Percentiles rank a stretch among this genome's conserved stretches.
These are phyloP conservation scores for Typhlomys cinereus DNA, from an alignment of 2,113 vertebrate genomes.

Conservation along the genomic window DNA sequence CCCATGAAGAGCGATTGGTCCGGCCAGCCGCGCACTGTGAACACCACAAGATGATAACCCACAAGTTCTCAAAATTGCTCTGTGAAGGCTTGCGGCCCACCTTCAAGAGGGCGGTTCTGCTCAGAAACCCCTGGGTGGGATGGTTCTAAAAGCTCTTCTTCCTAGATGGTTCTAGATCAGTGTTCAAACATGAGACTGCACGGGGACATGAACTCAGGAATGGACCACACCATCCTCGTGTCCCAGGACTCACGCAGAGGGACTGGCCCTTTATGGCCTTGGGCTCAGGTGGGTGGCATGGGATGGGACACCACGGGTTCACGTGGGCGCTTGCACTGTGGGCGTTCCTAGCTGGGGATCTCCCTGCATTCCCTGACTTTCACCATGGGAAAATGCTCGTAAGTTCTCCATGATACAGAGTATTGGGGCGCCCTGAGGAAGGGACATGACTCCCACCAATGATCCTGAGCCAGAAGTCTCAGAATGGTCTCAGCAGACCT, in stretches of 20 bases:
- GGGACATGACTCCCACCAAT: too few species aligned
- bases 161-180: background rate
- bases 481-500: too few species aligned
- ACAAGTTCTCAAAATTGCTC: too few species aligned
- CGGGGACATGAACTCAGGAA: background rate
- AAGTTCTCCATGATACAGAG: too few species aligned
- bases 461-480: too few species aligned
- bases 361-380: background rate
- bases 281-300: too few species aligned
- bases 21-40: too few species aligned
- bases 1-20: too few species aligned
- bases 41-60: too few species aligned
- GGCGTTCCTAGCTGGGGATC: background rate
- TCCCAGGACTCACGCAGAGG: fast-evolving
- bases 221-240: fast-evolving
- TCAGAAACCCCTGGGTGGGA: background rate
- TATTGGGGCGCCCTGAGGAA: too few species aligned
- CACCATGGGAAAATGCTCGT: background rate
- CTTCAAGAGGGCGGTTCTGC: background rate
- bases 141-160: background rate
- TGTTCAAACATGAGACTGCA: too few species aligned
- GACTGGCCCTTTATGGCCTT: background rate
- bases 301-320: too few species aligned
- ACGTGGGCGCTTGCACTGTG: fast-evolving
- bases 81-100: background rate